phyloP scores from a whole-genome alignment of 2,113 vertebrate genomes.

The Butorides virescens region DNA sequence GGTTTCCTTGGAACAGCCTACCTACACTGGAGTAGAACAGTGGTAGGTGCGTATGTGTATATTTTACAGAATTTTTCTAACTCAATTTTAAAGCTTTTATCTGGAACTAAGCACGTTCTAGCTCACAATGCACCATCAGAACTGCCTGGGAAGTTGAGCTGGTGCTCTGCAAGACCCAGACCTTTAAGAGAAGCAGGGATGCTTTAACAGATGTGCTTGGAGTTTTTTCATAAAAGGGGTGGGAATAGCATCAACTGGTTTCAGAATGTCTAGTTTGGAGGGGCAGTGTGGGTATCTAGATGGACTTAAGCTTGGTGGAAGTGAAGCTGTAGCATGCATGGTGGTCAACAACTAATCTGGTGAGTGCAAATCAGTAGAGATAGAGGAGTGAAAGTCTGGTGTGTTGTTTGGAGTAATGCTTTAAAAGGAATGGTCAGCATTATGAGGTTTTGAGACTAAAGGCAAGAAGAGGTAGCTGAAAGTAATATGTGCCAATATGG shows the following conservation, averaged over 20 bases:
- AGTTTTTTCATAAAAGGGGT: background rate
- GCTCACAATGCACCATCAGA: background rate
- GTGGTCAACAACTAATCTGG: background rate
- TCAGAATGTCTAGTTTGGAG: background rate
- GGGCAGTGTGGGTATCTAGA: background rate
- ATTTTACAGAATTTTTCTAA: background rate
- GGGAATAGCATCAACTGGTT: background rate
- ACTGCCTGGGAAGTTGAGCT: background rate
- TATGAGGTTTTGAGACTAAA: background rate
- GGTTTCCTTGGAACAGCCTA: background rate
- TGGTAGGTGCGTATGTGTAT: background rate
- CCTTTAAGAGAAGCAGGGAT: background rate
- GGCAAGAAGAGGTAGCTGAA: background rate
- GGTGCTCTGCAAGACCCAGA: background rate
- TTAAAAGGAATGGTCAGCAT: background rate
- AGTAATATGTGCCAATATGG: background rate
- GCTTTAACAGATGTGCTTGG: background rate
- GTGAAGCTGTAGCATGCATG: accelerated
- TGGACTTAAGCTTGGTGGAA: background rate
- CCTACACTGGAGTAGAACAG: background rate
- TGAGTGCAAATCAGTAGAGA: background rate
- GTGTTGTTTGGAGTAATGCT: background rate
- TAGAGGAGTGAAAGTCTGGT: background rate
- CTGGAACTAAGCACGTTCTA: background rate
- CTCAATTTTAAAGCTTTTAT: background rate